Percentiles rank a stretch among this genome's conserved stretches.
Conservation (phyloP, 2,888 invertebrate species). For the Cacoxenus indagator region DNA sequence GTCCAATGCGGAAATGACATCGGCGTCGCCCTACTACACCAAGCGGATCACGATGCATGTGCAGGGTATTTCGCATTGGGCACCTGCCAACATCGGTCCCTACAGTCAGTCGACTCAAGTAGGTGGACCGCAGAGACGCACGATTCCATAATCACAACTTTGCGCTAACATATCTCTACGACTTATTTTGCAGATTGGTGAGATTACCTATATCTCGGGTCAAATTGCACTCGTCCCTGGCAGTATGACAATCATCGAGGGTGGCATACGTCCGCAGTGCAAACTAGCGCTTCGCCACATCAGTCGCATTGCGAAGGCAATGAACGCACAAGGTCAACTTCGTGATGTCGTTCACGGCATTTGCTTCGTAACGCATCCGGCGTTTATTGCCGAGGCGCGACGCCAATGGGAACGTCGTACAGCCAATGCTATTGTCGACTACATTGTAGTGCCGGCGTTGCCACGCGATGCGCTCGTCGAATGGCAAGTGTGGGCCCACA, state of each 20-base stretch:
- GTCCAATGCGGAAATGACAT: too few species aligned
- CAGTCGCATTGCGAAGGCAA: constrained; percentile 84
- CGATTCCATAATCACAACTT: background rate
- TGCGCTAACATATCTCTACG: background rate
- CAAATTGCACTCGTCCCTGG: constrained; percentile 93
- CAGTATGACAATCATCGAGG: constrained; percentile 80
- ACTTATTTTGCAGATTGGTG: constrained; percentile 76
- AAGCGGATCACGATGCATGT: constrained; percentile 90
- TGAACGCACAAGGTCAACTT: constrained; percentile 81
- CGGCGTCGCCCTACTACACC: constrained; percentile 37
- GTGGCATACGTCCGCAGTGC: constrained; percentile 86
- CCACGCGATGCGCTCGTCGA: constrained; percentile 87
- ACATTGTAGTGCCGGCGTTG: constrained; percentile 84
- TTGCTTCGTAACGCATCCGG: constrained; percentile 85
- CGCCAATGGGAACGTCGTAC: constrained; percentile 86
- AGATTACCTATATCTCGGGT: constrained; percentile 89
- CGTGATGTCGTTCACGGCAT: constrained; percentile 89
- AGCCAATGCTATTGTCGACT: constrained; percentile 89
- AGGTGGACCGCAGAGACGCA: constrained; percentile 51
- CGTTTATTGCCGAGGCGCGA: constrained; percentile 80
- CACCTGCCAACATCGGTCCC: constrained; percentile 97
- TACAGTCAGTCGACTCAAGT: constrained; percentile 94
- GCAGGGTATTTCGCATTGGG: constrained; percentile 96
- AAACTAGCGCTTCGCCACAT: constrained; percentile 88
- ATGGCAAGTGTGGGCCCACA: constrained; percentile 95